Evolutionary conservation across 2,888 invertebrate genomes (phyloP).

Genomic region (Synanthedon andrenaeformis): DNA sequence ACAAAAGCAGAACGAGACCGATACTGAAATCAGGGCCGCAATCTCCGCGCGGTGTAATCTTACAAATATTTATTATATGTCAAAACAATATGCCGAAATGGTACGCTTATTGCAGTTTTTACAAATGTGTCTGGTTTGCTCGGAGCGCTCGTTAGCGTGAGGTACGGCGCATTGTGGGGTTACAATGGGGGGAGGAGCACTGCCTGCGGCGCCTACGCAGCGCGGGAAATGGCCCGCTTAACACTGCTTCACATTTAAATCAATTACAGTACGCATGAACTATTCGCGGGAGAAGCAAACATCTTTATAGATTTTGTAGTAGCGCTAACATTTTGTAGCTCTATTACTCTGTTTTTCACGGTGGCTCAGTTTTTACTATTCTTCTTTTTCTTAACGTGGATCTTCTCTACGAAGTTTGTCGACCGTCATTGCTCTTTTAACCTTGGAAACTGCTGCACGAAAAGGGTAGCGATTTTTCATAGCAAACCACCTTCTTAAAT

Average conservation of each 20-base stretch:
- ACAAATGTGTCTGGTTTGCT: constrained; percentile 66
- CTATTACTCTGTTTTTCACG: too few relatives aligned
- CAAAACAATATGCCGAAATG: constrained; percentile 71
- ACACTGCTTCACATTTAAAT: constrained; percentile 39
- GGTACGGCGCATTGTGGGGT: constrained; percentile 60
- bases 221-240: constrained; percentile 10
- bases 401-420: too few relatives aligned
- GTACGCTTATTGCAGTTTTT: constrained; percentile 66
- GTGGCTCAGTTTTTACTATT: too few relatives aligned
- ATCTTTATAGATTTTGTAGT: constrained; percentile 1
- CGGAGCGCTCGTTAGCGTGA: constrained; percentile 67
- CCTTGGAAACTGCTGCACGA: too few relatives aligned
- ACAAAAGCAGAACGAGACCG: constrained; percentile 42
- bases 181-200: constrained; percentile 59
- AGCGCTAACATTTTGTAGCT: too few relatives aligned
- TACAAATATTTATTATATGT: constrained; percentile 70
- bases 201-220: constrained; percentile 42
- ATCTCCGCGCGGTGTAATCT: constrained; percentile 57
- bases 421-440: too few relatives aligned
- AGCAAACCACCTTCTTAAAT: too few relatives aligned
- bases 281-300: constrained; percentile 12
- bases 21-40: constrained; percentile 49
- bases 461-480: too few relatives aligned
- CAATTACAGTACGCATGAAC: constrained; percentile 35
- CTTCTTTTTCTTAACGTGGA: too few relatives aligned